These are phyloP conservation scores for Oscheius myriophilus DNA, from an alignment of 2,888 invertebrate species.

Conservation along the genomic window DNA sequence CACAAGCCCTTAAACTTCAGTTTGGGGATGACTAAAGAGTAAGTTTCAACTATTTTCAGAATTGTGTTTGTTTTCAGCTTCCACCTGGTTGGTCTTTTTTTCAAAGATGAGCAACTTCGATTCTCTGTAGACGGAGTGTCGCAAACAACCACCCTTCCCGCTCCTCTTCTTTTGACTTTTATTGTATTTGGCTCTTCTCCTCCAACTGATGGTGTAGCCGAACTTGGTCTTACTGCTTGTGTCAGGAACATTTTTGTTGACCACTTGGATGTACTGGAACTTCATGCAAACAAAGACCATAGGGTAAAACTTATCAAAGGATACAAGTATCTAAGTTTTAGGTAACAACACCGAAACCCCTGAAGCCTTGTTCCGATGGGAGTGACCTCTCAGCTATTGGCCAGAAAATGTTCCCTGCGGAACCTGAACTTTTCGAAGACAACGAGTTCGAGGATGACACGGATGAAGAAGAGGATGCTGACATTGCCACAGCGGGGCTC, in stretches of 20 bases:
- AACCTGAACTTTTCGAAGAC: not conserved
- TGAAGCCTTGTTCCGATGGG: slow-evolving; percentile 9
- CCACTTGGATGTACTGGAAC: slow-evolving; percentile 48
- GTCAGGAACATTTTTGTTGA: slow-evolving; percentile 49
- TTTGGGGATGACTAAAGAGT: slow-evolving; percentile 29
- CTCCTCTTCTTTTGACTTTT: slow-evolving; percentile 1
- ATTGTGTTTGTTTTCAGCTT: slow-evolving; percentile 24
- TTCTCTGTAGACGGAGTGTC: slow-evolving; percentile 31
- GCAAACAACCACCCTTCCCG: not conserved
- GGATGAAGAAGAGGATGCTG: slow-evolving; percentile 14
- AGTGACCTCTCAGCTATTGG: not conserved
- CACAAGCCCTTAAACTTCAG: slow-evolving; percentile 40
- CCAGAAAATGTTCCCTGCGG: slow-evolving; percentile 6
- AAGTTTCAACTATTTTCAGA: slow-evolving; percentile 7
- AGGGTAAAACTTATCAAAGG: slow-evolving; percentile 30
- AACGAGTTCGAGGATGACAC: not conserved
- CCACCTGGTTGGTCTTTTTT: slow-evolving; percentile 32
- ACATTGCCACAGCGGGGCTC: too few species aligned
- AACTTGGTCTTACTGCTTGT: slow-evolving; percentile 51
- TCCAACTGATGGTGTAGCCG: slow-evolving; percentile 32
- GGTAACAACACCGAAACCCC: slow-evolving; percentile 11
- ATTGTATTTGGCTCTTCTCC: slow-evolving; percentile 19
- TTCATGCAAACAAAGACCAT: slow-evolving; percentile 36
- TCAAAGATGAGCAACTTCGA: slow-evolving; percentile 26
- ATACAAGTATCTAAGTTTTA: not conserved